Conservation (phyloP, 2,113 vertebrate species). For the Typhlomys cinereus region DNA sequence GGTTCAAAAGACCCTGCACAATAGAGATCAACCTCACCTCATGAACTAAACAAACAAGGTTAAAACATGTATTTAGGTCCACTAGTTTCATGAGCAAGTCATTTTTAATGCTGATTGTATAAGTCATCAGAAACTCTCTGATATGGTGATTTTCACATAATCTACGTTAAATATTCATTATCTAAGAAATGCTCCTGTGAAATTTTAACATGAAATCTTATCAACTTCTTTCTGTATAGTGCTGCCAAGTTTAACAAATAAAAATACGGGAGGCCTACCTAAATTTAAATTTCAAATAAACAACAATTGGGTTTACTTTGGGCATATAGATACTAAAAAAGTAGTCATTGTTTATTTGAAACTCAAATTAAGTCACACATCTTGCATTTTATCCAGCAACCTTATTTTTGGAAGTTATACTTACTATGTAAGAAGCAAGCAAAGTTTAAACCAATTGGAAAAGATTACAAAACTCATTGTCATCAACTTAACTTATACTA, state of each 20-base stretch:
- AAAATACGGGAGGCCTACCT: conserved; percentile 61
- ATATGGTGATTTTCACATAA: neutral
- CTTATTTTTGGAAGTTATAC: conserved; percentile 61
- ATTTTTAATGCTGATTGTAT: neutral
- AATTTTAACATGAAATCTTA: conserved; percentile 56
- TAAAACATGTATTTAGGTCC: neutral
- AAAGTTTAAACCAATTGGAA: conserved; percentile 38
- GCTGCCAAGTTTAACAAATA: conserved; percentile 67
- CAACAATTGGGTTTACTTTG: conserved; percentile 54
- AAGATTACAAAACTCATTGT: conserved; percentile 16
- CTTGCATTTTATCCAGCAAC: conserved; percentile 58
- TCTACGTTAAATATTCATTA: conserved; percentile 51
- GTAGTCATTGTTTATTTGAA: conserved; percentile 60
- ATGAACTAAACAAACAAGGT: neutral
- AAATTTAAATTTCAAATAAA: conserved; percentile 69
- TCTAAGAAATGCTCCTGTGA: conserved; percentile 53
- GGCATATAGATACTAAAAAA: conserved; percentile 40
- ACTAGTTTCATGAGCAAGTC: neutral
- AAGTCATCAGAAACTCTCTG: conserved; percentile 24
- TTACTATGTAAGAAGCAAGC: conserved; percentile 29
- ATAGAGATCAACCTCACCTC: neutral
- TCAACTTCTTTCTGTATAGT: neutral
- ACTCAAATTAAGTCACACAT: conserved; percentile 68
- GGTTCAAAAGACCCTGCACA: neutral
- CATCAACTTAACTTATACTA: neutral